Percentiles rank a stretch among this genome's conserved stretches.
phyloP scores from a whole-genome alignment of 2,797 vertebrate genomes.

The Poliocrania exsul region DNA sequence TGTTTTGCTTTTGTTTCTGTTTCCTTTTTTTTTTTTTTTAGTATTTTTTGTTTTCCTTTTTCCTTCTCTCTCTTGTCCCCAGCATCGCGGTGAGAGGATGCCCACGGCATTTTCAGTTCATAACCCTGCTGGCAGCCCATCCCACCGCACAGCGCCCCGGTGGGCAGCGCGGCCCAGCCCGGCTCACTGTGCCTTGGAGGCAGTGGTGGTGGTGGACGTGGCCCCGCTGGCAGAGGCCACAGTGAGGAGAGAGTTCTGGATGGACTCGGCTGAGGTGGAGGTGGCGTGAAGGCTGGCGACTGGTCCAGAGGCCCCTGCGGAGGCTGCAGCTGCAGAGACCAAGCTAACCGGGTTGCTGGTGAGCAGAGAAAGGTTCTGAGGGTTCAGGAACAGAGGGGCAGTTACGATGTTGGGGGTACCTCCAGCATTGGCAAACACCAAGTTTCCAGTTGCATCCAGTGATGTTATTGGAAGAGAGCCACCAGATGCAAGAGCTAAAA shows the following conservation, averaged over 20 bases:
- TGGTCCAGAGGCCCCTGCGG: slow-evolving; percentile 81
- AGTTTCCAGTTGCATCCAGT: slow-evolving; percentile 91
- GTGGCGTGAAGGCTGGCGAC: slow-evolving; percentile 90
- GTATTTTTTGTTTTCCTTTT: slow-evolving; percentile 1
- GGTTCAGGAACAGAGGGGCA: slow-evolving; percentile 95
- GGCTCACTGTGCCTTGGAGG: slow-evolving; percentile 98
- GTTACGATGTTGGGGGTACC: slow-evolving; percentile 92
- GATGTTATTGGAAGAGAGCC: slow-evolving; percentile 96
- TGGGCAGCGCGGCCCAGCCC: slow-evolving; percentile 45
- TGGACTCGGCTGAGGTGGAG: slow-evolving; percentile 83
- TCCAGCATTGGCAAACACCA: slow-evolving; percentile 92
- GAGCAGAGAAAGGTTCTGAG: slow-evolving; percentile 98
- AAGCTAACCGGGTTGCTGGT: slow-evolving; percentile 98
- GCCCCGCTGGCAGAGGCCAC: slow-evolving; percentile 86
- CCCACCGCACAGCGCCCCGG: slow-evolving; percentile 21
- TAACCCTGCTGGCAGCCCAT: slow-evolving; percentile 58
- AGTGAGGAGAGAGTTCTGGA: slow-evolving; percentile 87
- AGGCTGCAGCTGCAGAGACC: slow-evolving; percentile 88
- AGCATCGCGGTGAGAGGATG: slow-evolving; percentile 65
- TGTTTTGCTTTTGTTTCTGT: slow-evolving; percentile 34
- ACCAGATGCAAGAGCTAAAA: slow-evolving; percentile 91
- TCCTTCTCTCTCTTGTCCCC: slow-evolving; percentile 46
- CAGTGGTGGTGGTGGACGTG: slow-evolving; percentile 93
- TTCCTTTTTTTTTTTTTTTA: background rate
- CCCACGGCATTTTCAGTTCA: slow-evolving; percentile 55